phyloP scores from a whole-genome alignment of 2,888 invertebrate genomes.

The Andricus curvator region DNA sequence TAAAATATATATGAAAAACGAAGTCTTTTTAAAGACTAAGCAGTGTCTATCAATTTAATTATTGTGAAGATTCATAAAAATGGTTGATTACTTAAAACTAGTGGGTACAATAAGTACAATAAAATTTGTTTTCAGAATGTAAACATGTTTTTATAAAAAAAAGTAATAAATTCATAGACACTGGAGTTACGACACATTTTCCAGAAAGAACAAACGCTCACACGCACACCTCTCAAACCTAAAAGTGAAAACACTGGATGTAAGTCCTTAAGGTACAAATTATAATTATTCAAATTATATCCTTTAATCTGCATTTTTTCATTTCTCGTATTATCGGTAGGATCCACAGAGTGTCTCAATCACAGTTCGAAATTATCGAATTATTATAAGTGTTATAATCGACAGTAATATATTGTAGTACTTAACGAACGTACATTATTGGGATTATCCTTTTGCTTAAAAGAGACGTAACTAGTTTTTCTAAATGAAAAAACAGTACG shows the following conservation, averaged over 20 bases:
- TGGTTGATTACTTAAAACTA: not conserved
- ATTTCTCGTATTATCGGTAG: not conserved
- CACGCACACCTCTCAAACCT: not conserved
- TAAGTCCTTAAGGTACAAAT: not conserved
- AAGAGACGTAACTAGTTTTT: not conserved
- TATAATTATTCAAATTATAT: not conserved
- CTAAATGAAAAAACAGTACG: not conserved
- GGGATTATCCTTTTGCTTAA: not conserved
- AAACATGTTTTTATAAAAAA: not conserved
- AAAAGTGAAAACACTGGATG: not conserved
- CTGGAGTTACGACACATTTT: not conserved
- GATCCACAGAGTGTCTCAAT: not conserved
- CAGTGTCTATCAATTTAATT: not conserved
- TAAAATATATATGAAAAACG: not conserved
- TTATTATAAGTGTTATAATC: slow-evolving; percentile 1
- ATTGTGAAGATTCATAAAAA: not conserved
- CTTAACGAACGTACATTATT: not conserved
- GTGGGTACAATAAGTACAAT: not conserved
- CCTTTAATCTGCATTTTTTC: not conserved
- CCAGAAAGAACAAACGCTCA: not conserved
- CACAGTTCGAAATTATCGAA: slow-evolving; percentile 3
- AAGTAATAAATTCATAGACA: not conserved
- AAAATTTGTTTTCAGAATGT: not conserved
- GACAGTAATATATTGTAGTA: slow-evolving; percentile 4
- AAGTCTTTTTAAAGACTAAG: not conserved